Evolutionary conservation across 35 echinoderm and acorn worm genomes (phyloP).

Genomic region (Apostichopus californicus): DNA sequence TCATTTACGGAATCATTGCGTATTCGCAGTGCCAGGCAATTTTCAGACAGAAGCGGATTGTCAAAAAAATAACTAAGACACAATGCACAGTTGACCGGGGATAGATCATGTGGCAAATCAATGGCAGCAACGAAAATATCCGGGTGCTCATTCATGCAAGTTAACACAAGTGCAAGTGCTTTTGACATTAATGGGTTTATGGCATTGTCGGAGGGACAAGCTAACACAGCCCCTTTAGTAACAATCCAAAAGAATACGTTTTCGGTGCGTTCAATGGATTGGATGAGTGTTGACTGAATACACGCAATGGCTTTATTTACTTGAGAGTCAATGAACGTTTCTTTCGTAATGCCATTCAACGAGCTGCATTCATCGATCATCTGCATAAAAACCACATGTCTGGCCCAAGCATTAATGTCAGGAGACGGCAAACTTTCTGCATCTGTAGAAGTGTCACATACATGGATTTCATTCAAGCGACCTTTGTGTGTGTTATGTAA

Average conservation of each 20-base stretch:
- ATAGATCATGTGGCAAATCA: constrained; percentile 50
- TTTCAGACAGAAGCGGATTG: constrained; percentile 34
- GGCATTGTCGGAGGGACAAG: not conserved
- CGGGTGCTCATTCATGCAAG: constrained; percentile 67
- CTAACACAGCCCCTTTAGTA: not conserved
- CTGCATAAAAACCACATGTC: not conserved
- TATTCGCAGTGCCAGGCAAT: constrained; percentile 42
- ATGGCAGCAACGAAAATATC: constrained; percentile 4
- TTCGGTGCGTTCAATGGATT: not conserved
- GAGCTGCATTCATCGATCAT: not conserved
- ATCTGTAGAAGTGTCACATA: not conserved
- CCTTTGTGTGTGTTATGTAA: not conserved
- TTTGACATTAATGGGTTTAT: constrained; percentile 49
- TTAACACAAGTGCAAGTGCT: constrained; percentile 55
- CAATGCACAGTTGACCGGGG: constrained; percentile 22
- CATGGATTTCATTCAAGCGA: not conserved
- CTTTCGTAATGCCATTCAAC: not conserved
- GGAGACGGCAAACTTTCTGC: not conserved
- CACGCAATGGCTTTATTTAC: not conserved
- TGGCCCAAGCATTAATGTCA: not conserved
- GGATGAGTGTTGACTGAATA: not conserved
- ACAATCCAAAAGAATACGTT: not conserved
- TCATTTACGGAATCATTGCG: not conserved
- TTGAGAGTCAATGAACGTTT: not conserved
- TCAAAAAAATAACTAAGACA: constrained; percentile 26